Conservation (phyloP, 2,797 vertebrate genomes). For the Ceyx erithaca region DNA sequence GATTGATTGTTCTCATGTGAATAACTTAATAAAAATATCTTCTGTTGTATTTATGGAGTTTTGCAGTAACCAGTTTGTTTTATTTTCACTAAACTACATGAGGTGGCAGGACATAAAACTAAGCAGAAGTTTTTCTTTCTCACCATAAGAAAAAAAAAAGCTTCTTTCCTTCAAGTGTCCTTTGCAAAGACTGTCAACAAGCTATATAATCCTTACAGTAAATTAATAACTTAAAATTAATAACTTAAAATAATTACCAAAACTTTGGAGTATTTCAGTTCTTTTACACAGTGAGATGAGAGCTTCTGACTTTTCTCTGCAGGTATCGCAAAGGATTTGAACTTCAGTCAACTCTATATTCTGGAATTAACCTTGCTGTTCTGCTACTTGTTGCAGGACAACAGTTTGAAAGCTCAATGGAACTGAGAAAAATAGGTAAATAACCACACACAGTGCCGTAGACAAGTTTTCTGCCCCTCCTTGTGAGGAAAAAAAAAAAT, state of each 20-base stretch:
- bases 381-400: constrained; percentile 92
- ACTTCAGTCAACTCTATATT: constrained; percentile 93
- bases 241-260: neutral
- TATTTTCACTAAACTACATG: neutral
- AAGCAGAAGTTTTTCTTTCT: neutral
- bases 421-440: constrained; percentile 95
- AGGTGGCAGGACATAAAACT: neutral
- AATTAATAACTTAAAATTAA: neutral
- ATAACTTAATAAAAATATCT: neutral
- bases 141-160: neutral
- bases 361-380: constrained; percentile 93
- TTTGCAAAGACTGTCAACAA: neutral
- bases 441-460: neutral
- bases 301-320: constrained; percentile 25
- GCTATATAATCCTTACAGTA: neutral
- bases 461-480: neutral
- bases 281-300: neutral
- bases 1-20: neutral
- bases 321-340: constrained; percentile 98
- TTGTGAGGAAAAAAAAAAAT: neutral
- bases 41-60: neutral
- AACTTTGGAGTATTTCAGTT: neutral
- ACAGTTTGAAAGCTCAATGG: constrained; percentile 94
- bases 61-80: neutral
- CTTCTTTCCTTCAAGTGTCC: neutral